A percentile compares a stretch with the other conserved stretches of the same genome.
Evolutionary conservation across 2,113 vertebrate species (phyloP).

Genomic region (Catharus bicknelli): DNA sequence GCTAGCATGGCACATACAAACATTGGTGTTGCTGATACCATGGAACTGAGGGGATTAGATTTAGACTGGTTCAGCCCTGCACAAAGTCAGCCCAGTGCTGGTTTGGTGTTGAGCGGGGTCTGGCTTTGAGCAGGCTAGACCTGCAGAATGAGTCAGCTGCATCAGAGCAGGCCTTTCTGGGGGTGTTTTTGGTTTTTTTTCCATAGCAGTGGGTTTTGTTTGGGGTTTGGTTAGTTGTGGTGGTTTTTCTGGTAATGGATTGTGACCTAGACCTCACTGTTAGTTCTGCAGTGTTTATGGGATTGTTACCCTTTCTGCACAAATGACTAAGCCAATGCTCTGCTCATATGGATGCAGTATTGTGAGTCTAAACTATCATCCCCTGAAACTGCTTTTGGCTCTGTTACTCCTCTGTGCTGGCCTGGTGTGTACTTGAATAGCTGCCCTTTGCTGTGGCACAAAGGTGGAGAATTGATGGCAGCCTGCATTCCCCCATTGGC

Average conservation of each 20-base stretch:
- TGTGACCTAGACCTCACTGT: background rate
- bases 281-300: background rate
- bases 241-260: background rate
- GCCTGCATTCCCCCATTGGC: background rate
- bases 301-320: background rate
- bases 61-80: background rate
- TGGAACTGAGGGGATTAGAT: fast-evolving
- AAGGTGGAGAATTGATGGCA: background rate
- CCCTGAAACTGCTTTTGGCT: background rate
- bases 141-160: background rate
- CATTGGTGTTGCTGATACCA: fast-evolving
- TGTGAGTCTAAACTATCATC: background rate
- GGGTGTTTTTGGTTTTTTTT: background rate
- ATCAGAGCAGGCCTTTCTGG: background rate
- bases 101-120: background rate
- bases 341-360: background rate
- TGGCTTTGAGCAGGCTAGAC: background rate
- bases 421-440: background rate
- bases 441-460: background rate
- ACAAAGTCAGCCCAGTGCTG: background rate
- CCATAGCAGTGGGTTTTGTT: background rate
- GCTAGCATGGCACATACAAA: background rate
- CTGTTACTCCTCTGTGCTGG: background rate
- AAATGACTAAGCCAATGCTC: background rate
- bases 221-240: background rate